Evolutionary conservation across 2,797 vertebrate genomes (phyloP).

Genomic region (Limosa lapponica): DNA sequence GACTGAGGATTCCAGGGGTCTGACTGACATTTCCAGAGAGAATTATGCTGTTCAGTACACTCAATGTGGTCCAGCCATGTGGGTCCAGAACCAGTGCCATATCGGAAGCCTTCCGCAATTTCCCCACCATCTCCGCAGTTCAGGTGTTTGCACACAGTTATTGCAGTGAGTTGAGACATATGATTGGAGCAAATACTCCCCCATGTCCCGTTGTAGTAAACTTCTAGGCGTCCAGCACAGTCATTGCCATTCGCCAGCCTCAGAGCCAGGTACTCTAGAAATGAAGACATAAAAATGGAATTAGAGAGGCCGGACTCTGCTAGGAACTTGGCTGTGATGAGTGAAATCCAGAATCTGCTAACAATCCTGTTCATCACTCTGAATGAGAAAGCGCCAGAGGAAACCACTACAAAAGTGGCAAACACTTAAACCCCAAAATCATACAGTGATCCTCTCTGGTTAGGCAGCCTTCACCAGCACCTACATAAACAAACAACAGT

Average conservation of each 20-base stretch:
- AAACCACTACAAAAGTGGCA: neutral
- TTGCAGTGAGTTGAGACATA: slow-evolving; percentile 39
- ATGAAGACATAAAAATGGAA: neutral
- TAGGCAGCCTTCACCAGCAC: neutral
- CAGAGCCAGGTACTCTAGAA: slow-evolving; percentile 55
- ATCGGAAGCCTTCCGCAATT: neutral
- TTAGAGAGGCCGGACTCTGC: neutral
- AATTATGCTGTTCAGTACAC: slow-evolving; percentile 33
- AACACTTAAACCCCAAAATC: neutral
- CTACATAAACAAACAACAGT: neutral
- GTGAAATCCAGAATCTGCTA: neutral
- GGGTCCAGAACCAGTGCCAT: slow-evolving; percentile 23
- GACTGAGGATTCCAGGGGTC: slow-evolving; percentile 57
- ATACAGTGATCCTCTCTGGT: neutral
- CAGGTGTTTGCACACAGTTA: slow-evolving; percentile 53
- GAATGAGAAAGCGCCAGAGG: neutral
- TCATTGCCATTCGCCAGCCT: slow-evolving; percentile 20
- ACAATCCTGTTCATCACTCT: neutral
- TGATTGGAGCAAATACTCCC: slow-evolving; percentile 62
- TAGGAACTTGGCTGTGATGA: neutral
- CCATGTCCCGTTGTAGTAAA: slow-evolving; percentile 76
- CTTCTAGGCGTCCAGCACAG: slow-evolving; percentile 70
- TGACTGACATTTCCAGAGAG: slow-evolving; percentile 61
- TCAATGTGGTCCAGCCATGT: slow-evolving; percentile 50
- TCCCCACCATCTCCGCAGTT: neutral